Evolutionary conservation across 2,888 invertebrate genomes (phyloP).

Genomic region (Epirrhoe alternata): DNA sequence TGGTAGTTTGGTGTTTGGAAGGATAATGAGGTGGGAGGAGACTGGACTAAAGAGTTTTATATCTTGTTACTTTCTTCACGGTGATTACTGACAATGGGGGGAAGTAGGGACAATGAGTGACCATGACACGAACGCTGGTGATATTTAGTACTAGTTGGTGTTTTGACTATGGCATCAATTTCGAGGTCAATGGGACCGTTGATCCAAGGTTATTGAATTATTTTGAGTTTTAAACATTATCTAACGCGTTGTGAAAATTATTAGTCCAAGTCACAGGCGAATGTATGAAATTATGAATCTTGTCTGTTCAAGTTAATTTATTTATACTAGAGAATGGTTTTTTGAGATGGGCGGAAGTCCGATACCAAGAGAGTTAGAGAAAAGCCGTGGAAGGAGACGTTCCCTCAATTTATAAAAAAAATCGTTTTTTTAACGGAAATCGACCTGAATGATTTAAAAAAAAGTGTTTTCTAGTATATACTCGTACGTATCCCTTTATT

Average conservation of each 20-base stretch:
- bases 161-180: constrained; percentile 35
- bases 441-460: too few species aligned
- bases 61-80: constrained; percentile 73
- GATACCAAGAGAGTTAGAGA: too few species aligned
- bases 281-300: too few species aligned
- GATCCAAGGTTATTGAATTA: constrained; percentile 60
- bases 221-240: not conserved
- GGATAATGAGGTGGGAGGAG: constrained; percentile 63
- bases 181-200: constrained; percentile 74
- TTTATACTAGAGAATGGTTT: too few species aligned
- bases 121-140: constrained; percentile 66
- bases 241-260: not conserved
- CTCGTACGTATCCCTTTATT: too few species aligned
- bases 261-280: not conserved
- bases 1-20: constrained; percentile 51
- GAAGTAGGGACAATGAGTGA: constrained; percentile 69
- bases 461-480: too few species aligned
- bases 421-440: too few species aligned
- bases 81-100: constrained; percentile 81
- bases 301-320: too few species aligned
- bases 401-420: too few species aligned
- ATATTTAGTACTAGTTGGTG: not conserved
- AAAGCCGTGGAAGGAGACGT: too few species aligned
- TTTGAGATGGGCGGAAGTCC: too few species aligned
- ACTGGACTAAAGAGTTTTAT: constrained; percentile 75